Evolutionary conservation across 2,113 vertebrate genomes (phyloP).

Genomic region (Oenanthe melanoleuca): DNA sequence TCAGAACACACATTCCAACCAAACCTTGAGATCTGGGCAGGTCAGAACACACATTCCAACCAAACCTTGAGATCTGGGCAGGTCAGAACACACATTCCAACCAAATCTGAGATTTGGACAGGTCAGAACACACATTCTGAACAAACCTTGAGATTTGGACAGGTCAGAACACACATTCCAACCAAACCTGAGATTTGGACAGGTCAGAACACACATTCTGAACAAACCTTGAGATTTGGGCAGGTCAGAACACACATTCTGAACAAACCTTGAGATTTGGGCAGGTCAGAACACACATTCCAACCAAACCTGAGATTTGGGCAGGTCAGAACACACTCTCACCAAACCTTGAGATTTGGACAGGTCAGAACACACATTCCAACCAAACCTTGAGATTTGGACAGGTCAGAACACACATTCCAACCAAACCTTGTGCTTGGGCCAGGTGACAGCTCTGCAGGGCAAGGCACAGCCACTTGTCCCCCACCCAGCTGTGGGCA

Average conservation of each 20-base stretch:
- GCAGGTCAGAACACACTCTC: not conserved
- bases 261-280: too few species aligned
- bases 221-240: not conserved
- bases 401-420: not conserved
- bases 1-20: accelerated
- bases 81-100: too few species aligned
- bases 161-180: too few species aligned
- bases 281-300: not conserved
- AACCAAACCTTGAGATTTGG: not conserved
- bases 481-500: not conserved
- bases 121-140: not conserved
- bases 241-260: accelerated
- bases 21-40: not conserved
- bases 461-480: not conserved
- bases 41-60: not conserved
- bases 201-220: not conserved
- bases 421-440: accelerated
- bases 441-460: not conserved
- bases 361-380: not conserved
- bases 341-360: too few species aligned
- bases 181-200: not conserved
- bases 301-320: too few species aligned
- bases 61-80: too few species aligned
- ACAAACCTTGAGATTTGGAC: not conserved
- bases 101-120: not conserved